Evolutionary conservation across 2,113 vertebrate species (phyloP), one percentile per base, ranked within the genome.

Genomic region (Poicephalus meyeri): DNA sequence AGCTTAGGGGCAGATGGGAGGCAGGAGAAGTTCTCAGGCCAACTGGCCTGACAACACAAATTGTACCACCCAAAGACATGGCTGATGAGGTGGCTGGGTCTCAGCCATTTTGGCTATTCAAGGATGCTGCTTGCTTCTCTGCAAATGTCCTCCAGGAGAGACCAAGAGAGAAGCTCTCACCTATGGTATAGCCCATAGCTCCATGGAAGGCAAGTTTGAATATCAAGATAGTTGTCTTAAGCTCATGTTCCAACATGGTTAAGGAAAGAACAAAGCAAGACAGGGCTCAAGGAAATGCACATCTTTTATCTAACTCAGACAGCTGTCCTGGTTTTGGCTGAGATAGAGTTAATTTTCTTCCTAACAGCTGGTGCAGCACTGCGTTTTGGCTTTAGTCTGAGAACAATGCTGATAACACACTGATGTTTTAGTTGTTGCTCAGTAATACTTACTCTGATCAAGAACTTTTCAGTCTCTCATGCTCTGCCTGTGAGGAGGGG

Each of bases 71-170:
- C 7, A 20, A 72, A 17, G 39, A 47, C 11, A 18, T 26, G 33
- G 20, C 25, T 53, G 15, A 25, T 15, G 7, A 37, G 37, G 9
- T 76, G 49, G 6, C 13, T 63, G 37, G 12, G 14, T 50, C 33
- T 55, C 35, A 41, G 6, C 0, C 0, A 13, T 26, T 80, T 60
- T 64, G 46, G 13, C 16, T 50, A 4, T 14, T 63, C 5, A 1
- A 11, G 16, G 42, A 46, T 42, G 19, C 28, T 64, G 6, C 31
- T 73, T 4, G 0, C 5, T 69, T 15, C 63, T 72, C 52, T 80
- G 33, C 35, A 76, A 41, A 41, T 10, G 31, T 15, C 28, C 17
- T 82, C 18, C 39, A 72, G 52, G 20, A 71, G 23, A 13, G 35
- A 77, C 6, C 2, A 12, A 69, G 37, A 66, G 55, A 35, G 24